phyloP scores from a whole-genome alignment of 2,113 vertebrate species.

The Onychostoma macrolepis region DNA sequence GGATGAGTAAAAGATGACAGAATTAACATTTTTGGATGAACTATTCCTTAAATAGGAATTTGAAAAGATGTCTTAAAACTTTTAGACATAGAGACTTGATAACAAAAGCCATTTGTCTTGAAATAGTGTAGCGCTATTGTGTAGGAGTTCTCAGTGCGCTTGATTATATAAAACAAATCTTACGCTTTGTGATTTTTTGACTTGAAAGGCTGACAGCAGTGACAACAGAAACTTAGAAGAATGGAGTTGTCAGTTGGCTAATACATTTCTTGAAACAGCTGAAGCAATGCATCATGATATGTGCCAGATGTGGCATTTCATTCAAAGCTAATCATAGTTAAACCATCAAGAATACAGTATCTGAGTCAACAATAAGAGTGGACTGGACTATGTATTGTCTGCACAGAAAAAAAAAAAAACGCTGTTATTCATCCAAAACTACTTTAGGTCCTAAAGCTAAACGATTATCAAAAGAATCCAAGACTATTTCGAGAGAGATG shows the following conservation, averaged over 20 bases:
- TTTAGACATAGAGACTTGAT: slow-evolving; percentile 4
- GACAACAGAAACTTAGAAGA: slow-evolving; percentile 22
- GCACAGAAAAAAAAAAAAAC: background rate
- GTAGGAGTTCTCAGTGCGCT: background rate
- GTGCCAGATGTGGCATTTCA: slow-evolving; percentile 17
- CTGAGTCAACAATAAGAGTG: slow-evolving; percentile 10
- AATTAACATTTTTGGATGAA: background rate
- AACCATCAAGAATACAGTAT: slow-evolving; percentile 6
- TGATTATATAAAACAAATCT: slow-evolving; percentile 36
- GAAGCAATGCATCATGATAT: slow-evolving; percentile 5
- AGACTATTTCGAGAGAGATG: background rate
- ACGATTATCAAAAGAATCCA: background rate
- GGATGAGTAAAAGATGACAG: background rate
- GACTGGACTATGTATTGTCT: background rate
- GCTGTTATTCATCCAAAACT: background rate
- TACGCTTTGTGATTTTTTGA: slow-evolving; percentile 20
- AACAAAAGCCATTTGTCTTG: slow-evolving; percentile 29
- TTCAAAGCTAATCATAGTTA: slow-evolving; percentile 23
- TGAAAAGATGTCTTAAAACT: background rate
- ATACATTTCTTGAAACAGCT: slow-evolving; percentile 7
- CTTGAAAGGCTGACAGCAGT: slow-evolving; percentile 10
- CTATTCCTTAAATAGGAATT: background rate
- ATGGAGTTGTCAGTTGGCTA: slow-evolving; percentile 24
- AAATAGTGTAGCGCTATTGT: background rate
- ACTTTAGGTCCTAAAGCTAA: background rate